Percentiles rank a stretch among this genome's conserved stretches.
These are phyloP conservation scores for Caiman crocodilus DNA, from an alignment of 2,797 vertebrate species.

Conservation along the genomic window DNA sequence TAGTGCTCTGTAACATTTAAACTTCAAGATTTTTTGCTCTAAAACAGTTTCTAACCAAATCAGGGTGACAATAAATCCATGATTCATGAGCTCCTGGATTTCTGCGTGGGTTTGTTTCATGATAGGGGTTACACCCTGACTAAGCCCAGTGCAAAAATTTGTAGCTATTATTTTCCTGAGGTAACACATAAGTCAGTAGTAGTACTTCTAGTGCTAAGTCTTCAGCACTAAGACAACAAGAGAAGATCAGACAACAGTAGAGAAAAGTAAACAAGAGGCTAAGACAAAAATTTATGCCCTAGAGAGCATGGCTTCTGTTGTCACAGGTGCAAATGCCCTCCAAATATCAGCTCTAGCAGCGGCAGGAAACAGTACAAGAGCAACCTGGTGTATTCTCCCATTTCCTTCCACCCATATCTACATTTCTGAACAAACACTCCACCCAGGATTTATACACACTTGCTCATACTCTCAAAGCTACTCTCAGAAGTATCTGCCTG, in stretches of 20 bases:
- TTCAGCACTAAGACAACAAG: background rate
- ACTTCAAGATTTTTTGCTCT: background rate
- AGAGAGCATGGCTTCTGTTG: background rate
- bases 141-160: background rate
- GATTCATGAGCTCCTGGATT: background rate
- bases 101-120: background rate
- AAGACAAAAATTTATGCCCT: background rate
- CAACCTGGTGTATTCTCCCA: background rate
- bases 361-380: background rate
- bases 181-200: background rate
- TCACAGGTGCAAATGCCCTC: background rate
- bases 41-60: background rate
- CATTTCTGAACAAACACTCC: background rate
- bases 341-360: background rate
- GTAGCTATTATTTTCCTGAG: background rate
- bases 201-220: background rate
- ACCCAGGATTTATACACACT: background rate
- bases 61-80: background rate
- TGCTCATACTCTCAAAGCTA: background rate
- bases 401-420: background rate
- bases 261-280: background rate
- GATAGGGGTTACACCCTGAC: background rate
- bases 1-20: no score
- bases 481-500: background rate
- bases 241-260: accelerated